Percentiles rank a stretch among this genome's conserved stretches.
Evolutionary conservation across 2,888 invertebrate genomes (phyloP).

Genomic region (Hirtodrosophila alboralis): DNA sequence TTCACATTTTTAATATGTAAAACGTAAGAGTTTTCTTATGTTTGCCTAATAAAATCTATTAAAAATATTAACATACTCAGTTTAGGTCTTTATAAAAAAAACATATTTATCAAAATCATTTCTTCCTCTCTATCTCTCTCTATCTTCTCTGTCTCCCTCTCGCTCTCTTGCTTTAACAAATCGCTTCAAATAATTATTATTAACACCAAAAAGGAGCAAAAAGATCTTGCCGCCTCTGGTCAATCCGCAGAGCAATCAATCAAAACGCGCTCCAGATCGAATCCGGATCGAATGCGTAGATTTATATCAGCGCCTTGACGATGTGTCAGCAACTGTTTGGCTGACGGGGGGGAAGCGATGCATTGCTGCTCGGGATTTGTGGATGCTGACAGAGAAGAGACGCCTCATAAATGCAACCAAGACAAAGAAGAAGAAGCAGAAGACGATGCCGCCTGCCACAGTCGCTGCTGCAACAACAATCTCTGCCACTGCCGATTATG

Average conservation of each 20-base stretch:
- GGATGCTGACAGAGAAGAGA: slow-evolving; percentile 42
- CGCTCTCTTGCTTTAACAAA: slow-evolving; percentile 29
- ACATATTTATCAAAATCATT: no score
- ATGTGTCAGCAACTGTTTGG: slow-evolving; percentile 55
- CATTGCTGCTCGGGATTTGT: slow-evolving; percentile 41
- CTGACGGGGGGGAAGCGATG: slow-evolving; percentile 26
- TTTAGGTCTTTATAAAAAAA: no score
- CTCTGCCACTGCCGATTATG: slow-evolving; percentile 76
- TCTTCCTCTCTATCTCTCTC: neutral
- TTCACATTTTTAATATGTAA: no score
- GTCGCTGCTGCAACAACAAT: slow-evolving; percentile 18
- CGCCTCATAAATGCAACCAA: slow-evolving; percentile 53
- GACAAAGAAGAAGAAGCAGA: no score
- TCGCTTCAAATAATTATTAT: slow-evolving; percentile 66
- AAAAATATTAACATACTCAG: no score
- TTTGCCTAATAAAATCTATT: no score
- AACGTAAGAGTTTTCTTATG: no score
- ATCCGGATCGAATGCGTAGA: slow-evolving; percentile 51
- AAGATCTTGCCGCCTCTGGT: slow-evolving; percentile 29
- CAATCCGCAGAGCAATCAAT: slow-evolving; percentile 52
- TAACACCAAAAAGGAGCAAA: slow-evolving; percentile 70
- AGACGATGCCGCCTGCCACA: slow-evolving; percentile 7
- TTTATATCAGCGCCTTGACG: slow-evolving; percentile 66
- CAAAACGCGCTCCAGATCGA: slow-evolving; percentile 63
- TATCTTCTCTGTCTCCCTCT: neutral